These are phyloP conservation scores for Siphamia tubifer DNA, from an alignment of 2,113 vertebrate genomes.

Conservation along the genomic window DNA sequence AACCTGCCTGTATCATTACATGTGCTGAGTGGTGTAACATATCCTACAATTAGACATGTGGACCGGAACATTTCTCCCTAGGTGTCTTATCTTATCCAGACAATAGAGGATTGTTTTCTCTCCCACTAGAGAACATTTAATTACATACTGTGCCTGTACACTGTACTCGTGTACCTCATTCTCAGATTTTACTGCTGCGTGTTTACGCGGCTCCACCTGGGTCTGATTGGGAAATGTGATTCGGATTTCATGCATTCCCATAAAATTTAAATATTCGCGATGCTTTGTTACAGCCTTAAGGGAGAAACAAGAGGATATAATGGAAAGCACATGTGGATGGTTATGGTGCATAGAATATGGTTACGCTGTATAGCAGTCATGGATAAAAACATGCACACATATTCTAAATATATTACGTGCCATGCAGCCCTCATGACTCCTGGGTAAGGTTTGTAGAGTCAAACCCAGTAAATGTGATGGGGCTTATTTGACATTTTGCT, in stretches of 20 bases:
- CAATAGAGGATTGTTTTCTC: slow-evolving; percentile 43
- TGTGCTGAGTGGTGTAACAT: background rate
- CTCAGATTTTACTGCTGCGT: slow-evolving; percentile 38
- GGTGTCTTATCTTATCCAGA: slow-evolving; percentile 22
- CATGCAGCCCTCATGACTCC: background rate
- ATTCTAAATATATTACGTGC: background rate
- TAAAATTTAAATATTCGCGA: slow-evolving; percentile 68
- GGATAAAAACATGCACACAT: background rate
- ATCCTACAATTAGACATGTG: background rate
- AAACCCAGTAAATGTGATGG: slow-evolving; percentile 3
- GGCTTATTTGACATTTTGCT: slow-evolving; percentile 10
- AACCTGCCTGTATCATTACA: slow-evolving; percentile 9
- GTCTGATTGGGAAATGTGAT: slow-evolving; percentile 58
- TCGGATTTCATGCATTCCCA: slow-evolving; percentile 65
- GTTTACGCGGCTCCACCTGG: slow-evolving; percentile 66
- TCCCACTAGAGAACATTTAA: slow-evolving; percentile 11
- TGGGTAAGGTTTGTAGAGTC: background rate
- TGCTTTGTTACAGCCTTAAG: slow-evolving; percentile 42
- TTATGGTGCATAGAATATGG: slow-evolving; percentile 17
- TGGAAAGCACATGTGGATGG: slow-evolving; percentile 69
- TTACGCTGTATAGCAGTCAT: slow-evolving; percentile 20
- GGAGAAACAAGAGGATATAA: slow-evolving; percentile 48
- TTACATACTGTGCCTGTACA: background rate
- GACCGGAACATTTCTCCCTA: slow-evolving; percentile 4
- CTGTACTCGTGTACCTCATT: background rate